Percentiles rank a stretch among this genome's conserved stretches.
These are phyloP conservation scores for Odontamblyopus lacepedii DNA, from an alignment of 2,797 vertebrate genomes.

Conservation along the genomic window DNA sequence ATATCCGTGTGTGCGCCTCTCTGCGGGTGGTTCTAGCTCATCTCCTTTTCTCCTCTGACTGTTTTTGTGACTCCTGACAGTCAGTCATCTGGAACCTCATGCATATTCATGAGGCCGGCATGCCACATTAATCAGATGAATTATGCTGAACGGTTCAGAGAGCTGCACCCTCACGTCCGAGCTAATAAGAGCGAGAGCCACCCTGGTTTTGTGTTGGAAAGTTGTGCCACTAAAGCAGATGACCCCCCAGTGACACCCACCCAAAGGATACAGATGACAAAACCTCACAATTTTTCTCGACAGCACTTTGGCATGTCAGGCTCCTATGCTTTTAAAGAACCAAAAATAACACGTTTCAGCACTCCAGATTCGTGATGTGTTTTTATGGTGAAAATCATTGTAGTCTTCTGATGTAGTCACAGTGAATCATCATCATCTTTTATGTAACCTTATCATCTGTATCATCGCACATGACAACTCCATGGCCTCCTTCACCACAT, in stretches of 20 bases:
- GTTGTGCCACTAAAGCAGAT: slow-evolving; percentile 43
- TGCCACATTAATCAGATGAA: slow-evolving; percentile 68
- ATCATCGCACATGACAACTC: neutral
- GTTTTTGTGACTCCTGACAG: slow-evolving; percentile 33
- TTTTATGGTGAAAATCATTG: neutral
- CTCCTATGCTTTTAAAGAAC: neutral
- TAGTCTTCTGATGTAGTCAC: neutral
- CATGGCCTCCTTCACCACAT: neutral
- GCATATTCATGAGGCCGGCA: slow-evolving; percentile 65
- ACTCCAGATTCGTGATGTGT: neutral
- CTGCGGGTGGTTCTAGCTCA: slow-evolving; percentile 33
- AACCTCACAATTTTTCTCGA: slow-evolving; percentile 22
- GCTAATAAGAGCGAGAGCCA: slow-evolving; percentile 59
- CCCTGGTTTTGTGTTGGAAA: slow-evolving; percentile 23
- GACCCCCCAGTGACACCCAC: slow-evolving; percentile 39
- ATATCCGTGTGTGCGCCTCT: slow-evolving; percentile 14
- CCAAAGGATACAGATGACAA: slow-evolving; percentile 34
- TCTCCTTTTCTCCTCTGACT: slow-evolving; percentile 31
- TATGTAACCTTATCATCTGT: neutral
- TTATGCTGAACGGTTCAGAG: slow-evolving; percentile 62
- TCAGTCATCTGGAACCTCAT: slow-evolving; percentile 58
- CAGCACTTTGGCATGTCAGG: neutral
- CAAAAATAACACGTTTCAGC: slow-evolving; percentile 1
- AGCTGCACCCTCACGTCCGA: slow-evolving; percentile 56
- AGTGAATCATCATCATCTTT: neutral